Evolutionary conservation across 2,888 invertebrate genomes (phyloP).

Genomic region (Mesorhabditis spiculigera): DNA sequence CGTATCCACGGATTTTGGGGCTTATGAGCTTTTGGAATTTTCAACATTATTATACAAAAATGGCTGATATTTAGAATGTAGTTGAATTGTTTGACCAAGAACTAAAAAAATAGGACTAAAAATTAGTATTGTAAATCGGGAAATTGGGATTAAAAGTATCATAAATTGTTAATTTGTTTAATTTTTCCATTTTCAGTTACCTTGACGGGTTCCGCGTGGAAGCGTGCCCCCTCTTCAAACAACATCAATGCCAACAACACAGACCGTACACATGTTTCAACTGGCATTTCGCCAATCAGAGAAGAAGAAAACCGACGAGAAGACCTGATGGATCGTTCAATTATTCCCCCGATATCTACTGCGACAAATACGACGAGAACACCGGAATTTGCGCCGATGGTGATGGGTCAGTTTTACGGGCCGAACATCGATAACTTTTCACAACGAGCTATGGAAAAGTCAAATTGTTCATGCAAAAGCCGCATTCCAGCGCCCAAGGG

Average conservation of each 20-base stretch:
- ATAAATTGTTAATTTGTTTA: too few species aligned
- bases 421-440: background rate
- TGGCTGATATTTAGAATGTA: too few species aligned
- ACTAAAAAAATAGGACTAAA: too few species aligned
- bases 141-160: too few species aligned
- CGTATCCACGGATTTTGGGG: too few species aligned
- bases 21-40: too few species aligned
- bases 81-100: too few species aligned
- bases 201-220: slow-evolving; percentile 98
- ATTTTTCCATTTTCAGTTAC: slow-evolving; percentile 71
- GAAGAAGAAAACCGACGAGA: slow-evolving; percentile 73
- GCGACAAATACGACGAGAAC: slow-evolving; percentile 98
- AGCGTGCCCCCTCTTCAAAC: slow-evolving; percentile 97
- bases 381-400: slow-evolving; percentile 97
- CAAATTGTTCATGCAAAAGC: too few species aligned
- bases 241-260: slow-evolving; percentile 98
- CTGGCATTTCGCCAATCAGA: slow-evolving; percentile 92
- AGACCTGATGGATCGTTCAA: slow-evolving; percentile 96
- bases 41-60: too few species aligned
- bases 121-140: too few species aligned
- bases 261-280: slow-evolving; percentile 51
- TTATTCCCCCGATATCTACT: slow-evolving; percentile 98
- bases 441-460: too few species aligned
- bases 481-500: too few species aligned
- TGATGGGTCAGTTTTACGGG: slow-evolving; percentile 83